Conservation (phyloP, 2,888 invertebrate species). For the Xanthostigma xanthostigma region DNA sequence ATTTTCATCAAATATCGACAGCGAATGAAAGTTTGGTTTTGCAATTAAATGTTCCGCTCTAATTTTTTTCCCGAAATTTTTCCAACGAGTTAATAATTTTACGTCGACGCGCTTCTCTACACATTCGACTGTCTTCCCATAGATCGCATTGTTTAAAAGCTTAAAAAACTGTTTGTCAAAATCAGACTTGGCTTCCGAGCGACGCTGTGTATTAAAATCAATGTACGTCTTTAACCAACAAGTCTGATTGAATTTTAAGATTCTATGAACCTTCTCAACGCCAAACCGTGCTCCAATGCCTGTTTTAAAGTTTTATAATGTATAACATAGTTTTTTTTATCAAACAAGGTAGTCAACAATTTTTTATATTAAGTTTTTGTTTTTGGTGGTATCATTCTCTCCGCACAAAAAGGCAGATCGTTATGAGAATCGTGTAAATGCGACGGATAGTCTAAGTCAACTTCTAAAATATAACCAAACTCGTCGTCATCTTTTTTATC, state of each 20-base stretch:
- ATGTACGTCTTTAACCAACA: conserved; percentile 22
- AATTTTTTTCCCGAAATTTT: no score
- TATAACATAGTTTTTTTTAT: conserved; percentile 17
- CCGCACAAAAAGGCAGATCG: conserved; percentile 18
- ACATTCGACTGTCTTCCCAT: no score
- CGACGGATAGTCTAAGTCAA: conserved; percentile 26
- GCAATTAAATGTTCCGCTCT: no score
- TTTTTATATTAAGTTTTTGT: conserved; percentile 9
- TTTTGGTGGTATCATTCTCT: conserved; percentile 11
- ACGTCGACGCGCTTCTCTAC: no score
- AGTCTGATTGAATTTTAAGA: conserved; percentile 23
- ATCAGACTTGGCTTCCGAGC: no score
- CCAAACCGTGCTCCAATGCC: conserved; percentile 16
- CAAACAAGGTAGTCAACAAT: conserved; percentile 14
- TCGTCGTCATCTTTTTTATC: conserved; percentile 10
- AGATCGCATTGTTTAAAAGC: no score
- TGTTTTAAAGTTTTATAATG: conserved; percentile 19
- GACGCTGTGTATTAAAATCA: no score
- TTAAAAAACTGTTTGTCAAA: no score
- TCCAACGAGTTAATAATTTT: no score
- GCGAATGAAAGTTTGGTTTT: no score
- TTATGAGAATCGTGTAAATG: conserved; percentile 21
- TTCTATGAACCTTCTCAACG: conserved; percentile 19
- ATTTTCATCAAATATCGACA: no score
- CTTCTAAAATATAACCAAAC: conserved; percentile 24